Evolutionary conservation across 1,140 invertebrate species (phyloP).

Genomic region (Mactra quadrangularis): DNA sequence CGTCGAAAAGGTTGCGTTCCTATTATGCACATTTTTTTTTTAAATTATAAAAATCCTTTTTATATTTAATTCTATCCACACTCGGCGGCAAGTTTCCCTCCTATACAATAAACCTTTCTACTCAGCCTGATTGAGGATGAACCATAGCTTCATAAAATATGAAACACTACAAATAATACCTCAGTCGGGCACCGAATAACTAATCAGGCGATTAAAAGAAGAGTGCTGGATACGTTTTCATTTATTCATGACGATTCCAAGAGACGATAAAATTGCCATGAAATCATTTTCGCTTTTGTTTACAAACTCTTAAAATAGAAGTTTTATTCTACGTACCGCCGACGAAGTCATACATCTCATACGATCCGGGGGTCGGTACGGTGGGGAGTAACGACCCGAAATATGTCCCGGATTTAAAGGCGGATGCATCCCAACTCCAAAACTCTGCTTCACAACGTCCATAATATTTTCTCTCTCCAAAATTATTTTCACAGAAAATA

Average conservation of each 20-base stretch:
- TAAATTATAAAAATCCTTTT: conserved; percentile 52
- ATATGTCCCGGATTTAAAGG: conserved; percentile 72
- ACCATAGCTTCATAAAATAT: conserved; percentile 77
- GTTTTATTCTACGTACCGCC: conserved; percentile 70
- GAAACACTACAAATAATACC: conserved; percentile 75
- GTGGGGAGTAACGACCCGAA: conserved; percentile 75
- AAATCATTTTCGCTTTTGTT: conserved; percentile 43
- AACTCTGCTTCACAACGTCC: conserved; percentile 62
- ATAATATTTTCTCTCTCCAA: conserved; percentile 14
- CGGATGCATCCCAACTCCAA: conserved; percentile 67
- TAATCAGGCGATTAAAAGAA: conserved; percentile 74
- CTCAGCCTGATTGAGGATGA: conserved; percentile 49
- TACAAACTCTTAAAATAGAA: conserved; percentile 46
- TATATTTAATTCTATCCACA: conserved; percentile 3
- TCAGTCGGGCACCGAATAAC: conserved; percentile 65
- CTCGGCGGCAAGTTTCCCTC: not conserved
- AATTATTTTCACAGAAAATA: not conserved
- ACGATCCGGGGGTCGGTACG: conserved; percentile 76
- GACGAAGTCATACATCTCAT: conserved; percentile 74
- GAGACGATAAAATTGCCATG: conserved; percentile 49
- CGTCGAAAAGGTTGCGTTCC: too few relatives aligned
- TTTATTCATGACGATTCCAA: conserved; percentile 59
- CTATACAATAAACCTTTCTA: not conserved
- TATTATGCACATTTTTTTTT: too few relatives aligned
- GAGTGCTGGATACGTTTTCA: conserved; percentile 48